Percentiles rank a stretch among this genome's conserved stretches.
These are phyloP conservation scores for Siphamia tubifer DNA, from an alignment of 2,113 vertebrate species.

Conservation along the genomic window DNA sequence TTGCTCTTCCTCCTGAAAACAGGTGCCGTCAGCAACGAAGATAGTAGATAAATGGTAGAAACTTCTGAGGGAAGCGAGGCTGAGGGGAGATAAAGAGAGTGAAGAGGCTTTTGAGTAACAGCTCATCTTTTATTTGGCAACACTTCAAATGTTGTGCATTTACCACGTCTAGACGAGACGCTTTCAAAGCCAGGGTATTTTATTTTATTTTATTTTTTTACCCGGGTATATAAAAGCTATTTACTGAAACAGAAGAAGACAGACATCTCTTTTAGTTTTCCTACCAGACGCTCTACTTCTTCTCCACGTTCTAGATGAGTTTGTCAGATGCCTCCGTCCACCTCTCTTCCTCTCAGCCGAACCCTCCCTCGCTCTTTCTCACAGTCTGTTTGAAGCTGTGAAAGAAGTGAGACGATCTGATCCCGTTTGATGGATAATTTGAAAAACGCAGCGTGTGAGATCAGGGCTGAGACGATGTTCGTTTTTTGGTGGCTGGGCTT, in stretches of 20 bases:
- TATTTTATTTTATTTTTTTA: constrained; percentile 23
- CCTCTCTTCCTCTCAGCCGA: constrained; percentile 43
- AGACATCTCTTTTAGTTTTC: constrained; percentile 72
- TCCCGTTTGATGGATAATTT: constrained; percentile 68
- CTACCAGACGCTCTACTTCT: constrained; percentile 58
- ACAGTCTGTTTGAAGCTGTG: constrained; percentile 52
- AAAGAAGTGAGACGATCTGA: constrained; percentile 50
- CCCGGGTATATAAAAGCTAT: constrained; percentile 68
- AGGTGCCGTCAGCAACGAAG: constrained; percentile 51
- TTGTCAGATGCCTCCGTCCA: constrained; percentile 65
- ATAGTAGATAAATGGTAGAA: constrained; percentile 21
- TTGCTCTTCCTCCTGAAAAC: constrained; percentile 40
- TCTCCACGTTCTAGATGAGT: constrained; percentile 63
- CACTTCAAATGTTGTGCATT: constrained; percentile 67
- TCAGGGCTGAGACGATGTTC: constrained; percentile 35
- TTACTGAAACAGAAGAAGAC: constrained; percentile 69
- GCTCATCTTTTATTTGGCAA: constrained; percentile 73
- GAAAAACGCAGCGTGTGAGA: constrained; percentile 37
- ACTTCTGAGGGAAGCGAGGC: constrained; percentile 39
- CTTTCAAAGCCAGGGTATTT: constrained; percentile 51
- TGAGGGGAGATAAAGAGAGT: constrained; percentile 57
- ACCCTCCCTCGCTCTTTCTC: constrained; percentile 33
- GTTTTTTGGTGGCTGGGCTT: constrained; percentile 22
- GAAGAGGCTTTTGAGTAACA: constrained; percentile 62
- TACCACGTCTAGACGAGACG: constrained; percentile 72